A percentile compares a stretch with the other conserved stretches of the same genome.
Evolutionary conservation across 2,888 invertebrate species (phyloP).

Genomic region (Andrena hattorfiana): DNA sequence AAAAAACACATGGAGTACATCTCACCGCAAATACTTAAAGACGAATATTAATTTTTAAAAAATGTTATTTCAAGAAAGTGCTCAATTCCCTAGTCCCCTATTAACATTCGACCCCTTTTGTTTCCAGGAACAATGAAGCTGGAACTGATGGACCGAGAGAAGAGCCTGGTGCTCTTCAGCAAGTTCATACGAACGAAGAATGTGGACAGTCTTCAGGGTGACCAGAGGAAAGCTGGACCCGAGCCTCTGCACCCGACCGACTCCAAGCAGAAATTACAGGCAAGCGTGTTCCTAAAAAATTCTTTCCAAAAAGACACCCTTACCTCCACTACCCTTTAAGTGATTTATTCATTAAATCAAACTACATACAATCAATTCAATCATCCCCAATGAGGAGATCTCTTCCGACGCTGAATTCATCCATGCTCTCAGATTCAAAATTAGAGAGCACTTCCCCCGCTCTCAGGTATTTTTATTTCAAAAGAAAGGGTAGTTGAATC

Average conservation of each 20-base stretch:
- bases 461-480: not conserved
- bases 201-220: slow-evolving; percentile 89
- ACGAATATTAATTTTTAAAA: no score
- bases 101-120: not conserved
- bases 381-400: not conserved
- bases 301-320: not conserved
- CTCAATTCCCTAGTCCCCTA: no score
- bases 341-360: not conserved
- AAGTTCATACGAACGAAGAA: slow-evolving; percentile 95
- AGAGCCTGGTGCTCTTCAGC: slow-evolving; percentile 91
- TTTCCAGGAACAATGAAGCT: slow-evolving; percentile 86
- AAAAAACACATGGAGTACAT: not conserved
- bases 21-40: no score
- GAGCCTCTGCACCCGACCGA: slow-evolving; percentile 85
- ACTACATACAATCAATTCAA: not conserved
- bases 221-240: slow-evolving; percentile 81
- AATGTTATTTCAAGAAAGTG: not conserved
- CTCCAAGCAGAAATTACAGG: slow-evolving; percentile 91
- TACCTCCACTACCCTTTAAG: not conserved
- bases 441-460: not conserved
- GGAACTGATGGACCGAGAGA: slow-evolving; percentile 87
- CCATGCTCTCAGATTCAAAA: not conserved
- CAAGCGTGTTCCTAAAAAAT: slow-evolving; percentile 83
- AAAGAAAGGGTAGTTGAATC: slow-evolving; percentile 5
- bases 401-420: not conserved